Evolutionary conservation across 2,113 vertebrate species (phyloP).

Genomic region (Pavo muticus): DNA sequence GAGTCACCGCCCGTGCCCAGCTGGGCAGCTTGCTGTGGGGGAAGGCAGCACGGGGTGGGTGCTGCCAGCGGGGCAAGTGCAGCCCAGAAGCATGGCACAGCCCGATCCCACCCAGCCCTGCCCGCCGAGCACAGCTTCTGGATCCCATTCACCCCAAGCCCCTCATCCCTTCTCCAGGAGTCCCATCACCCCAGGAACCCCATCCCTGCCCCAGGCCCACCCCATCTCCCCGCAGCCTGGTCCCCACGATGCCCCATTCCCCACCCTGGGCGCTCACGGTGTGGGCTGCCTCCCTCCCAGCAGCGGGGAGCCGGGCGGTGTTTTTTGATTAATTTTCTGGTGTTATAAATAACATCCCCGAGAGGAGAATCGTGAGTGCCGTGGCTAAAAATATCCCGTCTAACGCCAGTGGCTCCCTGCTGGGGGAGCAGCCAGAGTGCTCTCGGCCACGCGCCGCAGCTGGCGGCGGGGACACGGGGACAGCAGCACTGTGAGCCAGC

Average conservation of each 20-base stretch:
- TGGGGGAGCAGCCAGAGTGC: not conserved
- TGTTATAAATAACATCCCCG: conserved; percentile 50
- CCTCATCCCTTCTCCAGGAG: no score
- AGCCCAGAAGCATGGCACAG: not conserved
- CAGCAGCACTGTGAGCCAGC: not conserved
- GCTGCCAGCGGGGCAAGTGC: not conserved
- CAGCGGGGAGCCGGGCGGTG: not conserved
- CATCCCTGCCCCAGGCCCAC: not conserved
- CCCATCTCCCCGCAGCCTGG: not conserved
- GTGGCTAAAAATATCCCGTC: conserved; percentile 49
- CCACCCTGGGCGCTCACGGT: not conserved
- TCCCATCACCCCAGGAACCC: not conserved
- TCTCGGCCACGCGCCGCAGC: not conserved
- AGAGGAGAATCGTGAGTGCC: conserved; percentile 41
- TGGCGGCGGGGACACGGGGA: not conserved
- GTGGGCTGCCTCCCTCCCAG: not conserved
- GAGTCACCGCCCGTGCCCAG: conserved; percentile 80
- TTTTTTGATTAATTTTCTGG: conserved; percentile 20
- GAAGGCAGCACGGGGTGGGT: fast-evolving
- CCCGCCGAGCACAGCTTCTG: fast-evolving
- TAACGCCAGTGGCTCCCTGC: not conserved
- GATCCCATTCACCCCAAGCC: not conserved
- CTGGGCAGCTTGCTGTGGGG: conserved; percentile 76
- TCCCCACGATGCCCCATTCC: fast-evolving
- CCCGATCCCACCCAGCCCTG: not conserved